phyloP scores from a whole-genome alignment of 2,888 invertebrate species.

The Nipponacmea schrenckii region DNA sequence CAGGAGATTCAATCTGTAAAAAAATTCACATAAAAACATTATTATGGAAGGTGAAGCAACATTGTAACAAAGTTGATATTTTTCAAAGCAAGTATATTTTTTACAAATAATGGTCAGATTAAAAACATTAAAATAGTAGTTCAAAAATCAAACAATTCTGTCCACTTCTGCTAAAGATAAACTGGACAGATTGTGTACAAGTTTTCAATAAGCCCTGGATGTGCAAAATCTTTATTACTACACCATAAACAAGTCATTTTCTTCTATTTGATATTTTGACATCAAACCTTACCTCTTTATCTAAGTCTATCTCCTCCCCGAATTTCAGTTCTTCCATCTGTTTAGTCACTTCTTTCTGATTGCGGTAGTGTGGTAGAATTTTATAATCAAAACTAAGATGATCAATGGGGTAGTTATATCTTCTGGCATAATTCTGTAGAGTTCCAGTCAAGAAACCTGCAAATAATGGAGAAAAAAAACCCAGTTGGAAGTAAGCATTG shows the following conservation, averaged over 20 bases:
- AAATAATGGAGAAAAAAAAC: conserved; percentile 14
- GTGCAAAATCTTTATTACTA: too few species aligned
- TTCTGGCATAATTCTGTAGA: conserved; percentile 67
- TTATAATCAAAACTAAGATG: conserved; percentile 68
- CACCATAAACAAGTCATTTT: background rate
- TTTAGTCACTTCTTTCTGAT: conserved; percentile 62
- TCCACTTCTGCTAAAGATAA: background rate
- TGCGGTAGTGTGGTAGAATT: conserved; percentile 74
- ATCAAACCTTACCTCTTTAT: conserved; percentile 49
- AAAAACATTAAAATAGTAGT: background rate
- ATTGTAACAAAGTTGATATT: background rate
- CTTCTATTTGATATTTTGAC: background rate
- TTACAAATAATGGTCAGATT: background rate
- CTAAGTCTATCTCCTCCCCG: conserved; percentile 65
- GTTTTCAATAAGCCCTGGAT: too few species aligned
- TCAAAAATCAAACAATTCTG: too few species aligned
- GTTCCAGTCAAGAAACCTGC: conserved; percentile 68
- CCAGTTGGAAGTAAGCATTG: background rate
- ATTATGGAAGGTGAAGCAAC: too few species aligned
- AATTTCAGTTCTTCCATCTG: conserved; percentile 58
- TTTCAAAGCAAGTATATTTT: background rate
- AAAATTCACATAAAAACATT: background rate
- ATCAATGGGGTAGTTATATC: conserved; percentile 68
- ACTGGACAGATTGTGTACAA: too few species aligned
- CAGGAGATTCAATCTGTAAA: conserved; percentile 49